A percentile compares a stretch with the other conserved stretches of the same genome.
phyloP scores from a whole-genome alignment of 2,888 invertebrate species.

The Tribolium freemani region DNA sequence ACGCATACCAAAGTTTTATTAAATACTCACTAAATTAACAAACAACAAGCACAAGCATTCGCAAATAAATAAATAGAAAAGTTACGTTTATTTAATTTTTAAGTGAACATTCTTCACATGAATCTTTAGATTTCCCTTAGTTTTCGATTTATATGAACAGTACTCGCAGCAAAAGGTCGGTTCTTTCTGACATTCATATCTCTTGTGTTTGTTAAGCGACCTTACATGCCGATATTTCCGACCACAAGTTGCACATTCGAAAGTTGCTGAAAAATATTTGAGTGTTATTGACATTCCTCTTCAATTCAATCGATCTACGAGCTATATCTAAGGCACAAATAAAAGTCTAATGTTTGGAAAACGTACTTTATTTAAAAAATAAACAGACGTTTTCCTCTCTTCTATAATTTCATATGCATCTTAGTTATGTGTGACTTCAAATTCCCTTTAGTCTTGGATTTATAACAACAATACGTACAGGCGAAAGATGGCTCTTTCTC shows the following conservation, averaged over 20 bases:
- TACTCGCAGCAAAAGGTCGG: constrained; percentile 49
- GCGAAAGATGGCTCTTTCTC: constrained; percentile 61
- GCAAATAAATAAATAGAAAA: background rate
- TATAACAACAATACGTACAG: constrained; percentile 57
- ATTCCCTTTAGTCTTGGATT: constrained; percentile 41
- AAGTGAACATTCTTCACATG: constrained; percentile 50
- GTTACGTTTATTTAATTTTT: background rate
- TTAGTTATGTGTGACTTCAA: constrained; percentile 21
- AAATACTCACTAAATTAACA: background rate
- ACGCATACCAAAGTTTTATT: background rate
- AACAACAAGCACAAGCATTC: constrained; percentile 6
- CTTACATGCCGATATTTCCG: constrained; percentile 82
- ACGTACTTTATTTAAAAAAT: constrained; percentile 10
- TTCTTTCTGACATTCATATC: constrained; percentile 77
- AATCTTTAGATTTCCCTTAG: constrained; percentile 47
- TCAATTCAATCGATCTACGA: too few relatives aligned
- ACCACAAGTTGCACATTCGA: constrained; percentile 74
- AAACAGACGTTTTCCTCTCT: background rate
- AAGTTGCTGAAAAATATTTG: background rate
- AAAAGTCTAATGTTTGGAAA: background rate
- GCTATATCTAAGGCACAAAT: background rate
- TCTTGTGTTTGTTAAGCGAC: constrained; percentile 79
- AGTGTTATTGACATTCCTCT: background rate
- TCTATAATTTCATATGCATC: constrained; percentile 1
- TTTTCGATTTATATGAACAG: constrained; percentile 44